Evolutionary conservation across 1,140 invertebrate genomes (phyloP).

Genomic region (Pantala flavescens): DNA sequence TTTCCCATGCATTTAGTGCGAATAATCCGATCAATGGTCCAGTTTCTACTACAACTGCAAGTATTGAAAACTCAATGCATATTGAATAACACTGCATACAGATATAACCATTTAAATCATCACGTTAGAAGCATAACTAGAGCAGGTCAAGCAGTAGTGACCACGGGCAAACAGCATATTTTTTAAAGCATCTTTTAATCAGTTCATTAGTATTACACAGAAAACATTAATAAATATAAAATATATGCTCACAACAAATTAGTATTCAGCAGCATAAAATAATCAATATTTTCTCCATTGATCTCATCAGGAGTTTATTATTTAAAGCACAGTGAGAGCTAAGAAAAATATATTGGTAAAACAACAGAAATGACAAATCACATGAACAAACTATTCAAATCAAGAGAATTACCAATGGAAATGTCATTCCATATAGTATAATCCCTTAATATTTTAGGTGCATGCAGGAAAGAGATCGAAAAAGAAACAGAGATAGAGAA

Average conservation of each 20-base stretch:
- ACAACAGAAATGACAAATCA: not conserved
- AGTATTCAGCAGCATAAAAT: conserved; percentile 3
- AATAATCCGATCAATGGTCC: not conserved
- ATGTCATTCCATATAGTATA: not conserved
- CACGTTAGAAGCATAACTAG: not conserved
- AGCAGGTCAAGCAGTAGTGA: conserved; percentile 22
- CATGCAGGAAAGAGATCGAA: conserved; percentile 13
- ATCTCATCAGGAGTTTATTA: not conserved
- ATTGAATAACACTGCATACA: conserved; percentile 12
- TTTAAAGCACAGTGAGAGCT: not conserved
- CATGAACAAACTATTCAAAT: not conserved
- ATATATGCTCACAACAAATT: conserved; percentile 3
- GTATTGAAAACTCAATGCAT: not conserved
- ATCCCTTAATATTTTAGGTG: not conserved
- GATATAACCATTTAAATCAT: not conserved
- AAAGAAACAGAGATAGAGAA: not conserved
- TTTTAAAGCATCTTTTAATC: not conserved
- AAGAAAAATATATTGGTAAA: not conserved
- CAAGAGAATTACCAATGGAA: not conserved
- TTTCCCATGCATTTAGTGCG: not conserved
- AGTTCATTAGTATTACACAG: not conserved
- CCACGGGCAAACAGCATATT: conserved; percentile 23
- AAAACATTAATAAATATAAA: not conserved
- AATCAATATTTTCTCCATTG: not conserved
- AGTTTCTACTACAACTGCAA: not conserved